Base-by-base conservation (phyloP, 2,797 vertebrate species). In the Atherinosoma microstoma region DNA sequence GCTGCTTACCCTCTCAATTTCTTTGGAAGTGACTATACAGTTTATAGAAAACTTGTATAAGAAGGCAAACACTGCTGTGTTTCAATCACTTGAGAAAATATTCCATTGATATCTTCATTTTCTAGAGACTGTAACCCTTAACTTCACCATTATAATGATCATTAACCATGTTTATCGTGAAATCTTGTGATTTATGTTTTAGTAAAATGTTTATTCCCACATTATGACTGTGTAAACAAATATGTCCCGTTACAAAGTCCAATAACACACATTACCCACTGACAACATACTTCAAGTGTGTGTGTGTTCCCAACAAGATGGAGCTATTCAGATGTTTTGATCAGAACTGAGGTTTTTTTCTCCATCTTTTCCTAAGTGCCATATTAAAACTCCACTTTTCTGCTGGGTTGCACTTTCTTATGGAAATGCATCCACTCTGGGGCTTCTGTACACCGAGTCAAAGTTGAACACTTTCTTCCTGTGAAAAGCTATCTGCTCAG, bases 401-500 rank as follows among this genome's bases (percentile, higher is more conserved):
- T 90, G 86, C 89, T 58, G 67, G 78, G 77, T 76, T 90, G 87
- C 89, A 89, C 66, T 90, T 90, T 87, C 75, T 76, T 53, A 86
- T 87, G 84, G 73, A 87, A 82, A 87, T 88, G 63, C 73, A 56
- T 65, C 42, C 78, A 79, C 77, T 77, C 59, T 60, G 69, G 72
- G 74, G 71, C 67, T 62, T 18, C 40, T 82, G 68, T 62, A 76
- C 73, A 72, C 75, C 40, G n/a, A 89, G 86, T 84, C 79, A 81
- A 87, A 88, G 86, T 90, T 91, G 68, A 88, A 73, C 59, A 36
- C 87, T 91, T 91, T 91, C 86, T 90, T 91, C 87, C 76, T 64
- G 70, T 67, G 62, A 74, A 81, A 83, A 86, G 84, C 83, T 86
- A 78, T 90, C 82, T 87, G 80, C 85, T 91, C 89, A 90, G 79